Percentiles rank a stretch among this genome's conserved stretches.
Evolutionary conservation across 2,797 vertebrate species (phyloP).

Genomic region (Enteromius thamalakanensis): DNA sequence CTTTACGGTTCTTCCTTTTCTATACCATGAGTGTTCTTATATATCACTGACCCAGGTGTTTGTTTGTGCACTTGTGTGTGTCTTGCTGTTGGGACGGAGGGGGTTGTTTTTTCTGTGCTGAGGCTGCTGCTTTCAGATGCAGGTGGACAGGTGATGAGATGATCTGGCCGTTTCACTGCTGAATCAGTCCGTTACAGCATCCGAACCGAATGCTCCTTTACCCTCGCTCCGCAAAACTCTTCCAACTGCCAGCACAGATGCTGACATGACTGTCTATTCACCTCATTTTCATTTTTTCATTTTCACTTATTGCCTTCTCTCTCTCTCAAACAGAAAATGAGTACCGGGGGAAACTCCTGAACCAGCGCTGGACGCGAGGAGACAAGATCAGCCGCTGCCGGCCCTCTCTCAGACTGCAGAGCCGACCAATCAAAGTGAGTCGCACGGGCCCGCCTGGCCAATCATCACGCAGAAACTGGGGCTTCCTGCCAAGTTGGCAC

Average conservation of each 20-base stretch:
- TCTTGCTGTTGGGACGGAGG: neutral
- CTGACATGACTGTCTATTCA: conserved; percentile 38
- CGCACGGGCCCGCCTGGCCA: conserved; percentile 42
- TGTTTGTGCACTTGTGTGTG: conserved; percentile 26
- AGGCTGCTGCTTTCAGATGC: conserved; percentile 46
- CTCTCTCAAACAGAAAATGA: conserved; percentile 87
- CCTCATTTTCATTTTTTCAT: conserved; percentile 10
- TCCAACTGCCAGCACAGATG: conserved; percentile 25
- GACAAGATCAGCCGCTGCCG: conserved; percentile 89
- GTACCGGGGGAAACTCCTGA: conserved; percentile 95
- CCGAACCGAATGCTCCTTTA: neutral
- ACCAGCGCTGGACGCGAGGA: conserved; percentile 92
- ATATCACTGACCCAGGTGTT: neutral
- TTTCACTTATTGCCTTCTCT: conserved; percentile 39
- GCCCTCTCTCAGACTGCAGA: conserved; percentile 83
- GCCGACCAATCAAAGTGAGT: conserved; percentile 88
- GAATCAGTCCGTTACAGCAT: conserved; percentile 53
- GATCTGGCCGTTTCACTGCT: conserved; percentile 54
- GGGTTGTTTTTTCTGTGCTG: conserved; percentile 39
- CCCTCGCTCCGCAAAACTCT: conserved; percentile 43
- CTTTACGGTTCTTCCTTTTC: neutral
- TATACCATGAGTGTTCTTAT: neutral
- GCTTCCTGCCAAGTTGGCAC: conserved; percentile 32
- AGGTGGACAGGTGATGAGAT: conserved; percentile 53
- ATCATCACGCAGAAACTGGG: neutral